phyloP scores from a whole-genome alignment of 2,888 invertebrate genomes.

The Cremastinae sp. region DNA sequence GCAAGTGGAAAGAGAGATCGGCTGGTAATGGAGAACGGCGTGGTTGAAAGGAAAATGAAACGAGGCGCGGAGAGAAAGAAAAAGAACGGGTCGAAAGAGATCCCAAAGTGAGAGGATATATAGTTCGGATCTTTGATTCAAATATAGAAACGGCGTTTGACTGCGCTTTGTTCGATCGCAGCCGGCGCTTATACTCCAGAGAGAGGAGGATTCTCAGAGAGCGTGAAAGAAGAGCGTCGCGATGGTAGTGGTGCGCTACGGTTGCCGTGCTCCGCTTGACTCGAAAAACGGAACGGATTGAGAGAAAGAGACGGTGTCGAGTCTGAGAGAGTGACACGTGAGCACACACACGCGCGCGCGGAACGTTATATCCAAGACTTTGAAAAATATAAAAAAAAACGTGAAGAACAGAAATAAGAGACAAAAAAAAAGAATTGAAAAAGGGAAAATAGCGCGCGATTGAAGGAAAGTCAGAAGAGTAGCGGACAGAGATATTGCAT shows the following conservation, averaged over 20 bases:
- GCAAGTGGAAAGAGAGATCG: conserved; percentile 23
- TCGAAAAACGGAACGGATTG: conserved; percentile 52
- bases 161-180: conserved; percentile 71
- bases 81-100: conserved; percentile 35
- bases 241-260: conserved; percentile 14
- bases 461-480: conserved; percentile 62
- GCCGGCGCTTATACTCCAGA: conserved; percentile 46
- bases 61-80: conserved; percentile 17
- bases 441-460: conserved; percentile 49
- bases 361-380: conserved; percentile 22
- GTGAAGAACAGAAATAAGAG: too few relatives aligned
- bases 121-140: conserved; percentile 68
- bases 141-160: conserved; percentile 71
- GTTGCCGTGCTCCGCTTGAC: conserved; percentile 30
- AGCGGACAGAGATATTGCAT: conserved; percentile 45
- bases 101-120: conserved; percentile 44
- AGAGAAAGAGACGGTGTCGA: conserved; percentile 48
- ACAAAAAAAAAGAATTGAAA: conserved; percentile 43
- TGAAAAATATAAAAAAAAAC: too few relatives aligned
- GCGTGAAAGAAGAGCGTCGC: conserved; percentile 47
- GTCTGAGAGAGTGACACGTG: conserved; percentile 61
- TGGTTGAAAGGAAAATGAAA: conserved; percentile 52
- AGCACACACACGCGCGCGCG: conserved; percentile 3
- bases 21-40: conserved; percentile 36
- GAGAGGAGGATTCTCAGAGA: conserved; percentile 39